Evolutionary conservation across 1,140 invertebrate species (phyloP), one percentile per base, ranked within the genome.

Genomic region (Tyrophagus putrescentiae): DNA sequence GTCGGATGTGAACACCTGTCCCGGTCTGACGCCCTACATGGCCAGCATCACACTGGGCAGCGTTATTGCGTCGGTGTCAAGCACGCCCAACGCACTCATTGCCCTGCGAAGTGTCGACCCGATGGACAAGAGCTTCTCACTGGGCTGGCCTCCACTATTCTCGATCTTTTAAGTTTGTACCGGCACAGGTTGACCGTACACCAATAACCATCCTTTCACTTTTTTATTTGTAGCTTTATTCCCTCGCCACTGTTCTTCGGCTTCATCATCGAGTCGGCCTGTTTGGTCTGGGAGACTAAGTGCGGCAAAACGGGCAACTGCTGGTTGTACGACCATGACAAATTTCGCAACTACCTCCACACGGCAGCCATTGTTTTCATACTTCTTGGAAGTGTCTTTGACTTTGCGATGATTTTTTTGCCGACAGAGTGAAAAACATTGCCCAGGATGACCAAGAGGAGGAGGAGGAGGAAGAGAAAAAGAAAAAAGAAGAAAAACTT

Each of bases 171-270:
- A 41, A 45, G n/a, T 33, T 44, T 59, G 4, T 53, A 13, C 16
- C n/a, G 27, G 6, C 2, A 52, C 2, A n/a, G n/a, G n/a, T 16
- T 52, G 13, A 48, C 21, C 7, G 28, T 6, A 7, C 7, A 4
- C 54, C 70, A 70, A 68, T 11, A 68, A 67, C n/a, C 31, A 16
- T 50, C 31, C 31, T 13, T 3, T 50, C 31, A 48, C 23, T 48
- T 32, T 32, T 5, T 3, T 23, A 1, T n/a, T 6, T 16, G 29
- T 31, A 71, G 72, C 57, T 29, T 59, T 59, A 71, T 71, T 13
- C 71, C 71, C 1, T 68, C 69, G 44, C 71, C 71, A 6, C 13
- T 72, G 7, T 59, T 72, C 18, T 70, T 70, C 56, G 70, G 69
- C 23, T 60, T 64, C 23, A 60, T 72, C 9, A 62, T 69, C 7